Base-by-base conservation (phyloP, 1,140 invertebrate species). In the Anadara kagoshimensis region DNA sequence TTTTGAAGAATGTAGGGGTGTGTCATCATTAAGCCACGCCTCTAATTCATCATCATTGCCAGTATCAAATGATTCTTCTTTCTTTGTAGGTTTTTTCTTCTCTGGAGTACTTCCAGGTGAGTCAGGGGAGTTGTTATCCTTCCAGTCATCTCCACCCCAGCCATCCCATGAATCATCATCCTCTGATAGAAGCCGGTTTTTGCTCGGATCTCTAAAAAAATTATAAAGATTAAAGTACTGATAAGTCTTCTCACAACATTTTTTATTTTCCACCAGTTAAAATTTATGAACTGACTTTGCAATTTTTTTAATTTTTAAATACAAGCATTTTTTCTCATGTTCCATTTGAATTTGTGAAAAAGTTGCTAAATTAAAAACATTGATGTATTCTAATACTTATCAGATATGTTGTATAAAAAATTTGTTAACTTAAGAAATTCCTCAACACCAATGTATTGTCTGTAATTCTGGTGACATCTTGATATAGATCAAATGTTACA, bases 121-220 rank as follows among this genome's bases (percentile, higher is more conserved):
- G 18, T 18, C 29, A 51, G 18, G 29, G 36, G 62, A 64, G 7
- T 18, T 29, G 36, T 64, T 64, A 64, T n/a, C 53, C 12, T 79
- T 73, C 80, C 80, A 82, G 14, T 64, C 62, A 11, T 81, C 77
- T 7, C 74, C 77, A 1, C 66, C 74, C 76, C 81, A 80, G 29
- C 76, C 78, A 14, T 75, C 78, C 43, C 82, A 83, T 78, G 83
- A 85, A 1, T 79, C 80, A 53, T 86, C 84, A 69, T 86, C 85
- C 22, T 86, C 84, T 43, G 74, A 75, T 36, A 86, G 71, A 26
- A 86, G 71, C 14, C 81, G 65, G 54, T 79, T 81, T 61, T 82
- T 77, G 62, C 80, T 82, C 22, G 78, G 77, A 65, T 86, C 84
- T 54, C 85, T 86, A 69, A 59, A 68, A 54, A 70, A 44, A 58